Evolutionary conservation across 2,113 vertebrate genomes (phyloP), one percentile per base, ranked within the genome.

Genomic region (Nothobranchius kuhntae): DNA sequence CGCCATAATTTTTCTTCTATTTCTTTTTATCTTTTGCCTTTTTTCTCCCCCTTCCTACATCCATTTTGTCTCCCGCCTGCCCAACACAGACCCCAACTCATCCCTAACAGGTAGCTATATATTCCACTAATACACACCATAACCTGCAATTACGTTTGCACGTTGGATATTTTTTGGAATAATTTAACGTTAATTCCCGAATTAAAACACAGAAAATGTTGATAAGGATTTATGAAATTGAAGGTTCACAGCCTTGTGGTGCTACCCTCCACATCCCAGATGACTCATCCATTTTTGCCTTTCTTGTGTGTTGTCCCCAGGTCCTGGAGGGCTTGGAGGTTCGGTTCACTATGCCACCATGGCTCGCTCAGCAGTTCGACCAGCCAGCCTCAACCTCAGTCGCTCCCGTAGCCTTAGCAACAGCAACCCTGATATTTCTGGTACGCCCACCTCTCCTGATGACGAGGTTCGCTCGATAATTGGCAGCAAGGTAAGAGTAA

Each of bases 331-430:
- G 45, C 89, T 99, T 56, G 98, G 98, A 0, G 96, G 96, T 12
- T 98, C 98, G 0, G 95, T 99, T 81, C 98, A 98, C 84, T 99
- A 99, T 35, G 98, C 98, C 73, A 98, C 98, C 30, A 99, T 99
- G 97, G 97, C 98, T 59, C 90, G 98, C 47, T 97, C 97, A 3
- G 96, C 95, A 13, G 94, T 97, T 63, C 93, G 98, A 80, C 98
- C 97, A 0, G 96, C 96, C 68, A 98, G 96, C 92, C 95, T 99
- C 65, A 98, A 98, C 84, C 87, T 99, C 69, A 98, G 95, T 88
- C 96, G 96, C 82, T 98, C 97, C 1, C 95, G 96, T 64, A 99
- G 97, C 92, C 96, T 99, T 79, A 98, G 97, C 91, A 99, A 99
- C 91, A 99, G 98, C 80, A 99, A 98, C 86, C 98, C 98, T 10